Percentiles rank a stretch among this genome's conserved stretches.
phyloP scores from a whole-genome alignment of 1,140 invertebrate genomes.

The Tetragonula clypearis region DNA sequence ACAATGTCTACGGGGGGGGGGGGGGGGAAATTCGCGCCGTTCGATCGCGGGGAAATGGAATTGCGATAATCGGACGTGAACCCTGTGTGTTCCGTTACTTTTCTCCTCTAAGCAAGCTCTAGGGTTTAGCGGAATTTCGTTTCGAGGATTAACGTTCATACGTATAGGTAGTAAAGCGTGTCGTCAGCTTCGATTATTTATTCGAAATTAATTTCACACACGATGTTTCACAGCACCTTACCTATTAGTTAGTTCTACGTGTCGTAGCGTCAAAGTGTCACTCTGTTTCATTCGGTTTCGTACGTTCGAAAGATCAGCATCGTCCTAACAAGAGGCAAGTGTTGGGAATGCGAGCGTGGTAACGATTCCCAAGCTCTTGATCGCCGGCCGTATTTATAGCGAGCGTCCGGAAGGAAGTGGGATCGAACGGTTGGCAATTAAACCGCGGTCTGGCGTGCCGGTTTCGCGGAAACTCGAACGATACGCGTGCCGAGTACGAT shows the following conservation, averaged over 20 bases:
- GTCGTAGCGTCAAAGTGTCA: no score
- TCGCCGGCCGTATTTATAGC: not conserved
- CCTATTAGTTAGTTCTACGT: no score
- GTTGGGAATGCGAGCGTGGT: not conserved
- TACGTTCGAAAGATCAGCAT: not conserved
- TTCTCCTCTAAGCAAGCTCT: not conserved
- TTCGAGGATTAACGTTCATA: no score
- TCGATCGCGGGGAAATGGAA: constrained; percentile 37
- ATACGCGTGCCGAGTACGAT: not conserved
- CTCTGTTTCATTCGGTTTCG: no score
- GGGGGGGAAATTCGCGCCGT: constrained; percentile 33
- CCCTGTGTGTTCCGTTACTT: not conserved
- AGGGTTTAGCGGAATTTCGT: not conserved
- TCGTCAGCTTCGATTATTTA: not conserved
- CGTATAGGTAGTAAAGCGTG: no score
- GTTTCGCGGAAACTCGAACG: not conserved
- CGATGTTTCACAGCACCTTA: no score
- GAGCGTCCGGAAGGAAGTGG: not conserved
- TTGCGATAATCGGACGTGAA: constrained; percentile 33
- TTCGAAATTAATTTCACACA: not conserved
- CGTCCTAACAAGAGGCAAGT: not conserved
- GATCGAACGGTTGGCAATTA: constrained; percentile 5
- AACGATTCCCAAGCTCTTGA: not conserved
- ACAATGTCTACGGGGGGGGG: constrained; percentile 33
- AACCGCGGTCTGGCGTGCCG: not conserved